Percentiles rank a stretch among this genome's conserved stretches.
phyloP scores from a whole-genome alignment of 37 sponge, comb jelly and placozoan genomes.

The Aphrocallistes beatrix region DNA sequence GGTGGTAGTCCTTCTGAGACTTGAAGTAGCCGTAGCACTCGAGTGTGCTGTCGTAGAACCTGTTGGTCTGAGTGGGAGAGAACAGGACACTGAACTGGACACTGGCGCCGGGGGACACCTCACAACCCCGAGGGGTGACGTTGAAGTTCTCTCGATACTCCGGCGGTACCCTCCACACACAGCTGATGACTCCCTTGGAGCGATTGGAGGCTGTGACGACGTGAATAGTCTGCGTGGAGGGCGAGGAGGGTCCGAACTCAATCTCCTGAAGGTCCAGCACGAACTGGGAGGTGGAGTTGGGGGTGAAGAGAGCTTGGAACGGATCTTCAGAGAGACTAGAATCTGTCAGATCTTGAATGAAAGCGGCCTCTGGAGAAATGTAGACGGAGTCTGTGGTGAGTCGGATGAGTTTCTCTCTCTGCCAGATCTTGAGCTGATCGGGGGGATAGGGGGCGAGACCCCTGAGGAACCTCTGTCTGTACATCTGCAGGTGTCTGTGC shows the following conservation, averaged over 20 bases:
- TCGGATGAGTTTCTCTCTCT: not conserved
- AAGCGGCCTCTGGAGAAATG: not conserved
- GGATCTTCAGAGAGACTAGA: not conserved
- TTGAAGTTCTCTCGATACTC: not conserved
- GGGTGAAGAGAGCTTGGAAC: not conserved
- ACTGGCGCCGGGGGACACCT: not conserved
- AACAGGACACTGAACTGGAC: not conserved
- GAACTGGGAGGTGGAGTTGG: not conserved
- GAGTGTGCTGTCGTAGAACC: not conserved
- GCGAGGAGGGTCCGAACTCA: not conserved
- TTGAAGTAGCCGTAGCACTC: not conserved
- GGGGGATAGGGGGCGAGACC: not conserved
- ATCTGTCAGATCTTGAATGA: not conserved
- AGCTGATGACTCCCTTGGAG: not conserved
- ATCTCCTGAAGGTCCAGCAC: not conserved
- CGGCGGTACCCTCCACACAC: not conserved
- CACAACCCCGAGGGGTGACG: not conserved
- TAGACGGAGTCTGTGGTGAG: not conserved
- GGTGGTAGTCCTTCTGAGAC: conserved; percentile 32
- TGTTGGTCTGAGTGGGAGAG: not conserved
- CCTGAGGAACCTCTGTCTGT: not conserved
- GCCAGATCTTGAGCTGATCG: not conserved
- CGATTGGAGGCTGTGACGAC: not conserved
- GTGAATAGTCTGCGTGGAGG: not conserved
- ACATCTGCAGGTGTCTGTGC: not conserved